These are phyloP conservation scores for Papilio glaucus DNA, from an alignment of 1,140 invertebrate genomes.

Conservation along the genomic window DNA sequence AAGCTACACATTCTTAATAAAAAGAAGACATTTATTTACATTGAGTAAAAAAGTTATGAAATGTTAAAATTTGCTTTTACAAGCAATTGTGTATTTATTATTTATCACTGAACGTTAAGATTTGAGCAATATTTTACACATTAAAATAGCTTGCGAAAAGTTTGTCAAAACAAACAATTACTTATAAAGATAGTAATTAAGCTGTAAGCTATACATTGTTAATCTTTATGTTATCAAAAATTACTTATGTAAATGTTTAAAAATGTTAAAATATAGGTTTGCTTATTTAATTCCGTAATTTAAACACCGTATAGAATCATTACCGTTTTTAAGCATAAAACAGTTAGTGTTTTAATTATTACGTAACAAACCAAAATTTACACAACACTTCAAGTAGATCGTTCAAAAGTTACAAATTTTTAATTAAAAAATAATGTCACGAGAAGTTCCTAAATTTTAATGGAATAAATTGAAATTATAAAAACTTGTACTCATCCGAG, in stretches of 20 bases:
- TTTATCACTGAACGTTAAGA: slow-evolving; percentile 7
- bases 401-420: too few relatives aligned
- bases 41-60: slow-evolving; percentile 10
- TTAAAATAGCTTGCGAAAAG: slow-evolving; percentile 20
- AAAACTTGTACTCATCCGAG: too few relatives aligned
- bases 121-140: slow-evolving; percentile 30
- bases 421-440: too few relatives aligned
- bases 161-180: neutral
- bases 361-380: too few relatives aligned
- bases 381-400: too few relatives aligned
- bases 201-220: slow-evolving; percentile 2
- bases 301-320: too few relatives aligned
- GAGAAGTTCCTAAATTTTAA: too few relatives aligned
- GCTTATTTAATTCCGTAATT: too few relatives aligned
- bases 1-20: slow-evolving; percentile 16
- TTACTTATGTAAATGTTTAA: neutral
- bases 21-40: slow-evolving; percentile 36
- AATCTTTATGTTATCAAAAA: neutral
- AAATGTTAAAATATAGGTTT: neutral
- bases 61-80: slow-evolving; percentile 17
- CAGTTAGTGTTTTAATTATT: too few relatives aligned
- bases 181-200: neutral
- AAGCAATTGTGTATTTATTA: slow-evolving; percentile 1
- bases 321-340: too few relatives aligned
- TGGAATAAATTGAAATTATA: too few relatives aligned